A percentile compares a stretch with the other conserved stretches of the same genome.
phyloP scores from a whole-genome alignment of 1,140 invertebrate species.

The Piezodorus guildinii region DNA sequence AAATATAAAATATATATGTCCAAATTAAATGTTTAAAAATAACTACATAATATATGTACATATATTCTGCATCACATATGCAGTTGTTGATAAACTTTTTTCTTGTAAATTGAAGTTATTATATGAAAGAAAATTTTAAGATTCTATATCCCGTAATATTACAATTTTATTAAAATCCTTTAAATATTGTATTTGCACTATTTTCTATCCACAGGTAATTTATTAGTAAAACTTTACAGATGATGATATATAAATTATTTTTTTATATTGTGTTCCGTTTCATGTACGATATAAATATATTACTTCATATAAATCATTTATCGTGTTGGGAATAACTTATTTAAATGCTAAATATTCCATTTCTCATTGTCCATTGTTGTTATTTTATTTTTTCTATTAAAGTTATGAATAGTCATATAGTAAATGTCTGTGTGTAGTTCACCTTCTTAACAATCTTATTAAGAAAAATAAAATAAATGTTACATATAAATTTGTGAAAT shows the following conservation, averaged over 20 bases:
- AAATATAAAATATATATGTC: neutral
- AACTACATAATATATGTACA: neutral
- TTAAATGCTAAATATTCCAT: neutral
- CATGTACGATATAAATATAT: neutral
- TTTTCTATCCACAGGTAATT: neutral
- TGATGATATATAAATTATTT: neutral
- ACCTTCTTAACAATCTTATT: neutral
- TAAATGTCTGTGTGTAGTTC: neutral
- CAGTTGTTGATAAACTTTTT: neutral
- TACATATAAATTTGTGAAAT: neutral
- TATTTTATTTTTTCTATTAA: neutral
- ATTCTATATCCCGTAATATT: neutral
- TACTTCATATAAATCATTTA: neutral
- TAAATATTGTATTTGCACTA: constrained; percentile 2
- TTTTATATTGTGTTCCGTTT: neutral
- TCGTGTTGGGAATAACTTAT: neutral
- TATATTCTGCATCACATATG: neutral
- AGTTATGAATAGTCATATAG: neutral
- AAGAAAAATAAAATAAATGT: neutral
- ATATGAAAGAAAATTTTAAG: neutral
- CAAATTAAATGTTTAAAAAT: neutral
- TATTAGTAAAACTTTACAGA: neutral
- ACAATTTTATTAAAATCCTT: neutral
- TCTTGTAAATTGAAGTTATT: neutral
- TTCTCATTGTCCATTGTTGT: neutral